Evolutionary conservation across 2,797 vertebrate genomes (phyloP), one percentile per base, ranked within the genome.

Genomic region (Protonibea diacanthus): DNA sequence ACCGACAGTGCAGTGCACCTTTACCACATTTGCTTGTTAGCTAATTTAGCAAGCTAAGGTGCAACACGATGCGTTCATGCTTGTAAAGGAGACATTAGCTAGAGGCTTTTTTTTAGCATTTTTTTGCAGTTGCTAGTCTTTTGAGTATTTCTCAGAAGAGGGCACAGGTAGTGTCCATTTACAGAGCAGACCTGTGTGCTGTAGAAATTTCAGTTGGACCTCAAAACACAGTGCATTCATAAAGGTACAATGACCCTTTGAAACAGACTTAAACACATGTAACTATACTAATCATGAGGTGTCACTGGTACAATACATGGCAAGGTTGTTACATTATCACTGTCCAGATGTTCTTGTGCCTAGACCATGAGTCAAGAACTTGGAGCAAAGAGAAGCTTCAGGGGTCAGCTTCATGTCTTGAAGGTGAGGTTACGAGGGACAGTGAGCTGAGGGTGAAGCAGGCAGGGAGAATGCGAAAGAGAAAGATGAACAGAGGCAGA

Each of bases 381-480:
- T 64, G 15, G 47, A 82, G 68, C 47, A 33, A 68, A 82, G 58
- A 66, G 65, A 18, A 38, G 58, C 55, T 57, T 69, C 69, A 62
- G 71, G 33, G 73, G 76, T 74, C 62, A 52, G 61, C 53, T 58
- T n/a, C 63, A 1, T 48, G 61, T 51, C 48, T 62, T 44, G 23
- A 45, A 71, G 58, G 57, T 60, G 67, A 70, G 78, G 79, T 62
- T 57, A 71, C 52, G 55, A 40, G 17, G 56, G 63, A 47, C 40
- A 45, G 60, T 1, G 0, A 18, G 15, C 38, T 57, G 14, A 71
- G 48, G 64, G 45, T 11, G 68, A 76, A 48, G 67, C 21, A 55
- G 44, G 8, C 27, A 21, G 57, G 17, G 17, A 25, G 59, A 58
- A 21, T 63, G 25, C 25, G 59, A 59, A 20, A 70, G 66, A 60